Base-by-base conservation (phyloP, 1,140 invertebrate species). In the Arctopsyche grandis region DNA sequence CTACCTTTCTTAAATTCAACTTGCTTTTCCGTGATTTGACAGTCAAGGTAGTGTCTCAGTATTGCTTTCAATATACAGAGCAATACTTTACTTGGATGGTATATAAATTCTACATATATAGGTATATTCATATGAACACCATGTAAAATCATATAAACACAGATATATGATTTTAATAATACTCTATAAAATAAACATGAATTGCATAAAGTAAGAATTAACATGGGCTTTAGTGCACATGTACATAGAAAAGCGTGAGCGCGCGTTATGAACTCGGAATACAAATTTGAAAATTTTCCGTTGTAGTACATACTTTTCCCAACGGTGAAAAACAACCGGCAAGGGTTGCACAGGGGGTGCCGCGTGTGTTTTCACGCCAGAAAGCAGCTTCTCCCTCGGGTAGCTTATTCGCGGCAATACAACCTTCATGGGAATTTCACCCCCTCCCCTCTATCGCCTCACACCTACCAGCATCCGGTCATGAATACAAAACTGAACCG, bases 401-500 rank as follows among this genome's bases (percentile, higher is more conserved):
- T 1, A 66, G n/a, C 63, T 66, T 66, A 66, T 66, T 26, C 63
- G 22, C 63, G 10, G 24, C 4, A 26, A 26, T 26, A 66, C 63
- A 66, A 26, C 22, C 24, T 66, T 26, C 63, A 1, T 3, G 24
- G 24, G 22, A 66, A 24, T 22, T 19, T 22, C 63, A 14, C 63
- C 5, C 9, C 22, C 63, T 22, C 63, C 21, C 10, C 21, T 10
- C 5, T 22, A 19, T 26, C 22, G 24, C 12, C 22, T 22, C 63
- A 12, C 48, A 16, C 48, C 48, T 12, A 52, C 9, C 9, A 3
- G 48, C 48, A 52, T 52, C 12, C 63, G 63, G 63, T 29, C 63
- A 66, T 66, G 63, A 66, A 66, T 66, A 66, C 63, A 66, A 66
- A 66, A 66, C 63, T 66, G 63, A 66, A 66, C 22, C 63, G 48